Conservation (phyloP, 2,113 vertebrate species). For the Bubo bubo region DNA sequence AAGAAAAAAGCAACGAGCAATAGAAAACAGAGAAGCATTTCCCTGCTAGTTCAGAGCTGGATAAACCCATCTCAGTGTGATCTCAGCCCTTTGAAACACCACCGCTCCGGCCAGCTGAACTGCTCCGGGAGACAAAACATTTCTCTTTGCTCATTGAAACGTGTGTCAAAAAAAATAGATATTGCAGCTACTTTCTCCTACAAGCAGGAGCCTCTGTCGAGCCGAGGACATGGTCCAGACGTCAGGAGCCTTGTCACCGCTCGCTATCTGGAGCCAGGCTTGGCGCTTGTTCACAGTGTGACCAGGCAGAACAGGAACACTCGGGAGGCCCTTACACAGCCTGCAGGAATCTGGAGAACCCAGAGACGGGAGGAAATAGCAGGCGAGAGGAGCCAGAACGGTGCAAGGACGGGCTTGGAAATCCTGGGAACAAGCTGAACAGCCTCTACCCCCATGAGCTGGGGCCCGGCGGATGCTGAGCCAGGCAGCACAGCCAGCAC, state of each 20-base stretch:
- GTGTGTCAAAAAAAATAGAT: background rate
- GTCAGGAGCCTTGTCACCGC: background rate
- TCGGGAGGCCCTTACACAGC: background rate
- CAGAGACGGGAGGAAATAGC: background rate
- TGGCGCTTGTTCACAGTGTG: background rate
- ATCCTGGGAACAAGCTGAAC: background rate
- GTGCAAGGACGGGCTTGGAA: background rate
- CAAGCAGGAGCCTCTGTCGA: background rate
- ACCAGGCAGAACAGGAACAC: background rate
- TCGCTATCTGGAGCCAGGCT: background rate
- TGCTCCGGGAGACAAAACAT: background rate
- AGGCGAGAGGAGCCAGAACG: background rate
- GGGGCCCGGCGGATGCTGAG: background rate
- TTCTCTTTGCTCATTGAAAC: background rate
- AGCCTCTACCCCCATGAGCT: background rate
- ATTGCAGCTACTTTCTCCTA: background rate
- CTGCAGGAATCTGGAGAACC: background rate
- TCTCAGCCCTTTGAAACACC: background rate
- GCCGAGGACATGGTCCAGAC: background rate
- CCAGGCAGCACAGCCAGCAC: background rate
- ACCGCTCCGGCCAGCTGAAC: background rate
- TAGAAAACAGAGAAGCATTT: background rate
- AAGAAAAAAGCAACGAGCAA: background rate
- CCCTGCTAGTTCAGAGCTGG: background rate
- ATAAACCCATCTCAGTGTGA: background rate